Percentiles rank a stretch among this genome's conserved stretches.
Evolutionary conservation across 2,113 vertebrate species (phyloP).

Genomic region (Zosterops borbonicus): DNA sequence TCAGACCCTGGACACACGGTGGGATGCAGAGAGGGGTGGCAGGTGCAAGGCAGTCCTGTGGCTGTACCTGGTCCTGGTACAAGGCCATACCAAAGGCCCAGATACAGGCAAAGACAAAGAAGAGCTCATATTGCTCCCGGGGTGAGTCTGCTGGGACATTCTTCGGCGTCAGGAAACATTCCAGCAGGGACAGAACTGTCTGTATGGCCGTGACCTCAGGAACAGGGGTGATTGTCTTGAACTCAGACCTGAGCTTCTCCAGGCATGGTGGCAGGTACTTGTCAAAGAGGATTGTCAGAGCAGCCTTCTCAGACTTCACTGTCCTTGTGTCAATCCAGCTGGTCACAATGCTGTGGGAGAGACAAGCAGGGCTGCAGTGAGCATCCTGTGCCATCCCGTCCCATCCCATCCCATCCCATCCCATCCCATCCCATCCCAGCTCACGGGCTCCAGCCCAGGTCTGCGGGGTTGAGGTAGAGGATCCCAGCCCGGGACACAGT

Average conservation of each 20-base stretch:
- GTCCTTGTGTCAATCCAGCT: conserved; percentile 79
- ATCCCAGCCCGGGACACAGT: conserved; percentile 81
- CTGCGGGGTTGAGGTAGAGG: conserved; percentile 77
- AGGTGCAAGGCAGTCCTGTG: rapidly evolving
- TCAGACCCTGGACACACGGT: not conserved
- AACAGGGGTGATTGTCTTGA: conserved; percentile 76
- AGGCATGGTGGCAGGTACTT: conserved; percentile 80
- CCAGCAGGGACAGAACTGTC: conserved; percentile 73
- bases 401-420: rapidly evolving
- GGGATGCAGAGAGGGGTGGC: not conserved
- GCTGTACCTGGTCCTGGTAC: conserved; percentile 80
- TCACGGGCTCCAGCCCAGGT: conserved; percentile 83
- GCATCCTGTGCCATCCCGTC: rapidly evolving
- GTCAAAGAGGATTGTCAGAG: conserved; percentile 77
- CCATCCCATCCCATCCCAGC: not conserved
- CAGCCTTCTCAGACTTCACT: conserved; percentile 77
- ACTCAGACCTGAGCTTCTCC: conserved; percentile 71
- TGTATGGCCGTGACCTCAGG: conserved; percentile 73
- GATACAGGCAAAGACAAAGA: conserved; percentile 76
- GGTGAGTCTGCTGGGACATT: conserved; percentile 70
- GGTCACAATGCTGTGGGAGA: conserved; percentile 70
- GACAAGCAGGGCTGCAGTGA: not conserved
- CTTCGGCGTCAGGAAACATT: conserved; percentile 74
- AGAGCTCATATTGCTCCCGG: conserved; percentile 78
- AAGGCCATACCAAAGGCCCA: conserved; percentile 79